Base-by-base conservation (phyloP, 2,888 invertebrate species). In the Chrysodeixis includens region DNA sequence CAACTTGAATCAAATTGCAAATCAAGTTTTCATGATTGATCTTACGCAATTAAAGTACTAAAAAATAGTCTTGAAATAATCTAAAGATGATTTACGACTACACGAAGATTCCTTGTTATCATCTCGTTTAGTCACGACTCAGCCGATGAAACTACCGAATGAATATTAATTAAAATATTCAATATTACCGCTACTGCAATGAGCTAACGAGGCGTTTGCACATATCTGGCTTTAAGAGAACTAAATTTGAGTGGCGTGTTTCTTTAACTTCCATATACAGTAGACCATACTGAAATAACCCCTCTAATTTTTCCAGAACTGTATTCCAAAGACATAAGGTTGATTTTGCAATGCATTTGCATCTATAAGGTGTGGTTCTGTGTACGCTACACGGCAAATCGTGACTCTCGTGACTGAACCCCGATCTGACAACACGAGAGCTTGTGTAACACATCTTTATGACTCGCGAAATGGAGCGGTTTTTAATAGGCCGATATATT, bases 331-430 rank as follows among this genome's bases (percentile, higher is more conserved):
- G n/a, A 14, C 1, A 1, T n/a, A 40, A 40, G 40, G 40, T 40
- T 40, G 7, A 40, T 40, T 40, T 40, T 40, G 40, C 40, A 40
- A n/a, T 40, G n/a, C 40, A n/a, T n/a, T 40, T 14, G 40, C 7
- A 5, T 6, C 6, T n/a, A 40, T 40, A 12, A 5, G 6, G n/a
- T n/a, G n/a, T n/a, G 40, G 40, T 40, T 40, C n/a, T 14, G 5
- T 40, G 40, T 40, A 40, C 7, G n/a, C 40, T 40, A 40, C 85
- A 83, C 83, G 81, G 78, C 68, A 78, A 85, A 62, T 89, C 89
- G 89, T 89, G 89, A 85, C 81, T 86, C 84, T 86, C 87, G 88
- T 87, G 88, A 85, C 83, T 87, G 79, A 67, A 65, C 83, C 65
- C 73, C 73, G 79, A 88, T 88, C 86, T 83, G 85, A 82, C 84